Evolutionary conservation across 2,888 invertebrate genomes (phyloP), one percentile per base, ranked within the genome.

Genomic region (Fragum sueziense): DNA sequence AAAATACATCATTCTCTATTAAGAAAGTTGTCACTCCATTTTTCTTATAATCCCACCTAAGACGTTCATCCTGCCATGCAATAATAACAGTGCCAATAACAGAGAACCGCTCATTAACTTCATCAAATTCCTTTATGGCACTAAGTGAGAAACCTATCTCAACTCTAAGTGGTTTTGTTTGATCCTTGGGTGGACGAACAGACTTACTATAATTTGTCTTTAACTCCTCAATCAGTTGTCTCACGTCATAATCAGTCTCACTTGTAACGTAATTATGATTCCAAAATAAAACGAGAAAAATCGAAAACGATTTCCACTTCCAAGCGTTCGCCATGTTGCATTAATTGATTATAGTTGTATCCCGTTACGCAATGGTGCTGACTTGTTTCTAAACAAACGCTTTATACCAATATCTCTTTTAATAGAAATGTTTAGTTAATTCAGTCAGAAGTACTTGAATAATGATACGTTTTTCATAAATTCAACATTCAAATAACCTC

Each of bases 121-220:
- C 61, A 20, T 61, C 61, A 33, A 61, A 61, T 29, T 61, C 61
- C n/a, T 33, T 31, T 20, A 61, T 61, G 29, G 33, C 31, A 20
- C 29, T n/a, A 17, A 61, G 33, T 2, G n/a, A n/a, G n/a, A 61
- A 61, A n/a, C 14, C 31, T 1, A 61, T n/a, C n/a, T 33, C 33
- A 20, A 61, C 33, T n/a, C n/a, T 31, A 1, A 61, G 17, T 1
- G 61, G 31, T 31, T 33, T 31, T 3, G 31, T 17, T n/a, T 61
- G 61, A n/a, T 61, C 31, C 20, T n/a, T 61, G 2, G 61, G 61
- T 22, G 61, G 61, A 31, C 61, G 61, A 61, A 33, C 33, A 61
- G 1, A 1, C 22, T n/a, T 33, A 31, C 33, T n/a, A n/a, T 61
- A 61, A 31, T 61, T 61, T n/a, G 61, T n/a, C 33, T 61, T 61